Percentiles rank a stretch among this genome's conserved stretches.
These are phyloP conservation scores for Congeria kusceri DNA, from an alignment of 2,888 invertebrate genomes.

Conservation along the genomic window DNA sequence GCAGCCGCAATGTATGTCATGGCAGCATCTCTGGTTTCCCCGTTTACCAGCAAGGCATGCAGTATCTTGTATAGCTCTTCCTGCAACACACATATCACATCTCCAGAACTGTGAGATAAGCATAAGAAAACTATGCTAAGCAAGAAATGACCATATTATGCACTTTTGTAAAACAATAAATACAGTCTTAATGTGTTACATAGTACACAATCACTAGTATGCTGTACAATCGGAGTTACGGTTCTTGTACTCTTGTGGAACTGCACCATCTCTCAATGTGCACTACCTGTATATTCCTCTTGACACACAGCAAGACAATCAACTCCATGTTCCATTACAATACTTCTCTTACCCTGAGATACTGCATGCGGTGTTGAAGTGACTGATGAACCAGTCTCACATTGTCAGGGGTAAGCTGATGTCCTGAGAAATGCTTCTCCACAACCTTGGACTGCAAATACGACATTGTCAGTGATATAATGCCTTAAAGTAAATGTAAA, in stretches of 20 bases:
- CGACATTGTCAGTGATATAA: neutral
- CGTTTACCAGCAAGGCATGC: conserved; percentile 93
- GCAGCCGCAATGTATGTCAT: conserved; percentile 92
- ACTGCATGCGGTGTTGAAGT: conserved; percentile 92
- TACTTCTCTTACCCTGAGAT: conserved; percentile 87
- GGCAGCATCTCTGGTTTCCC: conserved; percentile 92
- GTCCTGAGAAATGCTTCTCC: conserved; percentile 89
- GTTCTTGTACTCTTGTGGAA: no score
- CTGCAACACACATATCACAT: conserved; percentile 79
- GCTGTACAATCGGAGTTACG: no score
- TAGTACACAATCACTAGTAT: no score
- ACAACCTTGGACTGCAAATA: conserved; percentile 88
- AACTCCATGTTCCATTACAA: no score
- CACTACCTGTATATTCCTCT: no score
- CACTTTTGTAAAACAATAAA: no score
- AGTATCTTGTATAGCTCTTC: conserved; percentile 92
- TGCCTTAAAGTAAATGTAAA: neutral
- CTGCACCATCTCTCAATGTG: no score
- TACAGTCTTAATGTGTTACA: no score
- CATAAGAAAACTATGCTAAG: no score
- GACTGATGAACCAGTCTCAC: conserved; percentile 88
- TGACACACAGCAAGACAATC: no score
- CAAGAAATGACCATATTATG: no score
- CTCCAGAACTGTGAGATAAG: no score
- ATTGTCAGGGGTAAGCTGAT: conserved; percentile 81